A percentile compares a stretch with the other conserved stretches of the same genome.
Conservation (phyloP, 2,888 invertebrate species). For the Drosophila robusta region DNA sequence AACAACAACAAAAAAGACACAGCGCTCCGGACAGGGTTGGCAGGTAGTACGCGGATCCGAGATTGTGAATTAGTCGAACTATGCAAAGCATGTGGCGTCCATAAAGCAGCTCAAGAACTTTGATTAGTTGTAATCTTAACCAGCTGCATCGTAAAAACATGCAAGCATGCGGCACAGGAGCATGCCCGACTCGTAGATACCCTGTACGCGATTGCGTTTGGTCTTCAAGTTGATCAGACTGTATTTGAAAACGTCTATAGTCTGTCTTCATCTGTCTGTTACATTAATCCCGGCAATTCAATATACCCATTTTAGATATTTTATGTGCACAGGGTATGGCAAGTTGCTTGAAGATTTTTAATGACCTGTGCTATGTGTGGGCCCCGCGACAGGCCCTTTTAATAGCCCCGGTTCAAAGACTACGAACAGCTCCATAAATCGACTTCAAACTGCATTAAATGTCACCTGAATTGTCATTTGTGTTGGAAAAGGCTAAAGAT, state of each 20-base stretch:
- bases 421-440: constrained; percentile 55
- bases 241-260: too few relatives aligned
- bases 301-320: neutral
- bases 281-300: neutral
- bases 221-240: too few relatives aligned
- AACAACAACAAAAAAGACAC: too few relatives aligned
- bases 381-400: constrained; percentile 38
- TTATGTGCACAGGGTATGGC: neutral
- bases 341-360: constrained; percentile 22
- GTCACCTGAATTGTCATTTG: constrained; percentile 32
- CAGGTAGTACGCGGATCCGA: constrained; percentile 19
- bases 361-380: constrained; percentile 32
- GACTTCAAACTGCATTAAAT: constrained; percentile 41
- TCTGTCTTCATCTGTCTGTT: neutral
- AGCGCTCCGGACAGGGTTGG: neutral
- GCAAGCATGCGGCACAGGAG: neutral
- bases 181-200: neutral
- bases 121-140: constrained; percentile 70
- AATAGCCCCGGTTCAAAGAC: constrained; percentile 34
- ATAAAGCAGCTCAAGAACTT: constrained; percentile 45
- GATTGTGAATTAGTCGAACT: constrained; percentile 58
- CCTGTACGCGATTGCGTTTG: too few relatives aligned
- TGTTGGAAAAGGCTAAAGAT: constrained; percentile 4
- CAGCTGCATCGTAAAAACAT: constrained; percentile 62
- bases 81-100: constrained; percentile 67